These are phyloP conservation scores for Pipistrellus kuhlii DNA, from an alignment of 2,797 vertebrate species.

Conservation along the genomic window DNA sequence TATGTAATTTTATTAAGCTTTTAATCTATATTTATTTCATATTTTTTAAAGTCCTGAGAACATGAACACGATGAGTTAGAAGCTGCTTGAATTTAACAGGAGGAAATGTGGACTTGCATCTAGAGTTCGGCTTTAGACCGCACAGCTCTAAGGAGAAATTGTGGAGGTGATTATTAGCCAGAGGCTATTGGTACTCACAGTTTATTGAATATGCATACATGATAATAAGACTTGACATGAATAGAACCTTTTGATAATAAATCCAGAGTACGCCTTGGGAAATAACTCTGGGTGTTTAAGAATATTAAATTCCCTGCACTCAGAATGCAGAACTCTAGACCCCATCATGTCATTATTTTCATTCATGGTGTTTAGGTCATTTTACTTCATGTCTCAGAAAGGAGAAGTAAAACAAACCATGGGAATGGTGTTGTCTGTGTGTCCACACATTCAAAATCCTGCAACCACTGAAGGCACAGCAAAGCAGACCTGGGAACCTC, in stretches of 20 bases:
- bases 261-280: constrained; percentile 66
- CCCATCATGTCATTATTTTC: constrained; percentile 65
- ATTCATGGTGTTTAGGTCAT: constrained; percentile 68
- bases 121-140: constrained; percentile 67
- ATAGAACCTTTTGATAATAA: constrained; percentile 75
- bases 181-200: constrained; percentile 77
- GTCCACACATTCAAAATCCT: not conserved
- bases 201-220: constrained; percentile 76
- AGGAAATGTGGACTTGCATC: constrained; percentile 48
- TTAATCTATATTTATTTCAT: constrained; percentile 68
- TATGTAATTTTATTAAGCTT: constrained; percentile 67
- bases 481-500: not conserved
- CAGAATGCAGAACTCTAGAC: constrained; percentile 54
- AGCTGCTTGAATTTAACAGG: constrained; percentile 65
- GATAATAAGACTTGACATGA: constrained; percentile 81
- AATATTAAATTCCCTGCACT: constrained; percentile 65
- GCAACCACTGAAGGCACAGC: not conserved
- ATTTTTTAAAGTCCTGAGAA: constrained; percentile 50
- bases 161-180: constrained; percentile 79
- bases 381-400: constrained; percentile 60
- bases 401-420: constrained; percentile 49
- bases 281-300: constrained; percentile 73
- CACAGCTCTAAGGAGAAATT: constrained; percentile 67
- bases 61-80: constrained; percentile 47
- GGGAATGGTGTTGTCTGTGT: constrained; percentile 19